Base-by-base conservation (phyloP, 2,888 invertebrate genomes). In the Rhamphomyia laevipes region DNA sequence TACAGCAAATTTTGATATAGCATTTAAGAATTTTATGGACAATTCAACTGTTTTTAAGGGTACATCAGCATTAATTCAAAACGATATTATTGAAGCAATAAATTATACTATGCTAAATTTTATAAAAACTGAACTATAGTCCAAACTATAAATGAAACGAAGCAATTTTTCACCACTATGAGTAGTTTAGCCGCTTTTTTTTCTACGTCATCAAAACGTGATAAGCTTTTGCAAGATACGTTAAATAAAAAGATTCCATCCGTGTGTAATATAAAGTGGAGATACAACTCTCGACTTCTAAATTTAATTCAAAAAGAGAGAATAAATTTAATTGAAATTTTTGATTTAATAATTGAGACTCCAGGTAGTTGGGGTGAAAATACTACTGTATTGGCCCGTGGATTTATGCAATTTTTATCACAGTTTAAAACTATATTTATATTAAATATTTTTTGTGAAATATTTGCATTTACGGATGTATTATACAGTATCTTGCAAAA, bases 121-220 rank as follows among this genome's bases (percentile, higher is more conserved):
- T 51, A 58, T 64, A 37, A 43, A 37, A 12, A 47, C 46, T 30
- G 58, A 63, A 56, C 59, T 65, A 56, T 56, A 11, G 53, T 58
- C 42, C 46, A 46, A 46, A 49, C 18, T 46, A 30, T 49, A 2
- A 49, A 45, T 37, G 49, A 49, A 49, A 49, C 49, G 37, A 49
- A 48, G 23, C 23, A 27, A 27, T 27, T 27, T 27, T 27, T 27
- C 9, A 27, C 23, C 23, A 48, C 48, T 45, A 40, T 48, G 40
- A 48, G 48, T 45, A 48, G 48, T 17, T 37, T 41, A 37, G 37
- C 23, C 15, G 21, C 21, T 44, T 44, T 27, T 27, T n/a, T 27
- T 31, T 44, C 31, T 10, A 16, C 44, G 31, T 31, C 44, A 15
- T 17, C 44, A 31, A 18, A 41, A 48, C 23, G 48, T 41, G 48